Base-by-base conservation (phyloP, 2,113 vertebrate species). In the Amia ocellicauda region DNA sequence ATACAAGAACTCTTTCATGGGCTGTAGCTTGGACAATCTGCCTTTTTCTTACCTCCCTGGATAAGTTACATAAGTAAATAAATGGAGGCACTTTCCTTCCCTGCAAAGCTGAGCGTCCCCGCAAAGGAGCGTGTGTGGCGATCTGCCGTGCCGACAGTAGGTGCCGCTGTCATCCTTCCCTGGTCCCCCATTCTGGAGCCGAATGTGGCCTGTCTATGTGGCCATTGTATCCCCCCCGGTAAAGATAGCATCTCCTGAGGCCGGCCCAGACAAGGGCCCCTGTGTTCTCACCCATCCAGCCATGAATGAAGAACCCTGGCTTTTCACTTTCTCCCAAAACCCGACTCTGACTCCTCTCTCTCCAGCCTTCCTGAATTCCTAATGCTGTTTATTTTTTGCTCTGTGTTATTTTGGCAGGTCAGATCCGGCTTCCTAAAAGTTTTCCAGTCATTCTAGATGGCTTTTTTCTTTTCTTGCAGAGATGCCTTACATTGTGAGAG, bases 201-300 rank as follows among this genome's bases (percentile, higher is more conserved):
- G 11, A 36, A 36, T 7, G 51, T 20, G 51, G 51, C 22, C 42
- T 31, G 52, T 58, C 19, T 58, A 61, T 61, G 63, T 65, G 36
- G 31, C 47, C 64, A 45, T 69, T 69, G 67, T 63, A 52, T 52
- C 55, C 42, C 55, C 42, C 11, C 45, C 22, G 55, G 67, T 58
- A 53, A 52, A 63, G 67, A 69, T 69, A 69, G 67, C 60, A 56
- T 62, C 52, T 68, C 59, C 55, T 47, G 61, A 47, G 36, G 61
- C n/a, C 31, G 19, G 42, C 54, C 52, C 66, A 67, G 20, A 63
- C 60, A 63, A 36, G 67, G 51, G 60, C 31, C 27, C 23, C 47
- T 58, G 54, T 69, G 67, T 69, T 69, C 60, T 42, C 54, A 63
- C 23, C 54, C 43, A 58, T 43, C 45, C 57, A 27, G 23, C 45